phyloP scores from a whole-genome alignment of 1,140 invertebrate genomes.

The Eriosoma lanigerum region DNA sequence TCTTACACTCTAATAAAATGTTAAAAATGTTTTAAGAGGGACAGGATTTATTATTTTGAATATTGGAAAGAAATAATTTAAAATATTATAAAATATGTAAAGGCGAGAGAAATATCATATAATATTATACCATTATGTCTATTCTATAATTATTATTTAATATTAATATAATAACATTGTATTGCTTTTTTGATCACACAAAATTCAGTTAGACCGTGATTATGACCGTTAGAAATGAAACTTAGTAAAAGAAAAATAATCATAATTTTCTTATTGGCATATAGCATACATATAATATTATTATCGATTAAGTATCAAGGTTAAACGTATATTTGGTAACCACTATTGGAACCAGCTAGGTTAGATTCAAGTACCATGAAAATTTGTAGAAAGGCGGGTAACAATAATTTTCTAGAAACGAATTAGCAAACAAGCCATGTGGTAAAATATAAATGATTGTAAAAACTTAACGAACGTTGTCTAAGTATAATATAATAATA shows the following conservation, averaged over 20 bases:
- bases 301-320: too few species aligned
- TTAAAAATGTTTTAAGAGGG: background rate
- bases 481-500: background rate
- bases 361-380: background rate
- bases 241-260: too few species aligned
- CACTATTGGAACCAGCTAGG: too few species aligned
- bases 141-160: slow-evolving; percentile 4
- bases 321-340: too few species aligned
- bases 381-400: background rate
- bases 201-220: background rate
- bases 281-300: too few species aligned
- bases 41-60: too few species aligned
- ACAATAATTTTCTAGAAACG: background rate
- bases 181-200: slow-evolving; percentile 29
- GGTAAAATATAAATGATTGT: slow-evolving; percentile 1
- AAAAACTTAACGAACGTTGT: slow-evolving; percentile 6
- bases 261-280: background rate
- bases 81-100: background rate
- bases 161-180: background rate
- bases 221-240: background rate
- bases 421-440: background rate
- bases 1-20: slow-evolving; percentile 6
- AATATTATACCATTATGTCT: slow-evolving; percentile 13
- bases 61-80: background rate
- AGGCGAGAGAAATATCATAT: background rate